phyloP scores from a whole-genome alignment of 2,888 invertebrate species.

The Agelastica alni region DNA sequence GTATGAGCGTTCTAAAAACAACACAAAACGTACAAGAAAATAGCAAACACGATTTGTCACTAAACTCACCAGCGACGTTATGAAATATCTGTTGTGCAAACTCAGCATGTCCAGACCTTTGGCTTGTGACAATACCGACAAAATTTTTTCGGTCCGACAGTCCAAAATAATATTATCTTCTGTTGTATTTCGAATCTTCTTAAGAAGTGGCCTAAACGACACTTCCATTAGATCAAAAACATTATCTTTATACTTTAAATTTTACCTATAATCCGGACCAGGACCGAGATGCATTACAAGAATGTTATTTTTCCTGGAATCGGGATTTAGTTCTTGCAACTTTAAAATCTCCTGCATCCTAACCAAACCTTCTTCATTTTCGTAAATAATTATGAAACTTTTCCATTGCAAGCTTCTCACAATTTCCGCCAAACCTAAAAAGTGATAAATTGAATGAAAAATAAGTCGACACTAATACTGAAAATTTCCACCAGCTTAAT shows the following conservation, averaged over 20 bases:
- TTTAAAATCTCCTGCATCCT: slow-evolving; percentile 81
- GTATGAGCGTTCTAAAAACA: slow-evolving; percentile 64
- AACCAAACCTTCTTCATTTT: slow-evolving; percentile 73
- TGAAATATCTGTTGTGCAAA: slow-evolving; percentile 66
- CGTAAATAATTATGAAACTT: slow-evolving; percentile 77
- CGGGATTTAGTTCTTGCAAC: slow-evolving; percentile 40
- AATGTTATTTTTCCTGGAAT: slow-evolving; percentile 37
- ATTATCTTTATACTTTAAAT: no score
- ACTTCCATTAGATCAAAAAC: not conserved
- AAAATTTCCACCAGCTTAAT: no score
- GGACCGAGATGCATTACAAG: slow-evolving; percentile 41
- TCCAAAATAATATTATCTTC: slow-evolving; percentile 78
- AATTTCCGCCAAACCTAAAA: slow-evolving; percentile 63
- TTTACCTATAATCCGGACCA: slow-evolving; percentile 44
- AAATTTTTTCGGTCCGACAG: slow-evolving; percentile 68
- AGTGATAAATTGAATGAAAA: no score
- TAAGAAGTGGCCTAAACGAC: slow-evolving; percentile 67
- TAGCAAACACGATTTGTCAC: no score
- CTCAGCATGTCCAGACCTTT: slow-evolving; percentile 79
- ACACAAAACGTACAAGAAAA: slow-evolving; percentile 7
- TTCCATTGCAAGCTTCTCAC: slow-evolving; percentile 75
- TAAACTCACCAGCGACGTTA: slow-evolving; percentile 64
- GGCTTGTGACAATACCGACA: slow-evolving; percentile 67
- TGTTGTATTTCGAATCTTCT: slow-evolving; percentile 72
- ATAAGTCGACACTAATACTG: no score